Base-by-base conservation (phyloP, 2,888 invertebrate species). In the Ditylenchus weischeri region DNA sequence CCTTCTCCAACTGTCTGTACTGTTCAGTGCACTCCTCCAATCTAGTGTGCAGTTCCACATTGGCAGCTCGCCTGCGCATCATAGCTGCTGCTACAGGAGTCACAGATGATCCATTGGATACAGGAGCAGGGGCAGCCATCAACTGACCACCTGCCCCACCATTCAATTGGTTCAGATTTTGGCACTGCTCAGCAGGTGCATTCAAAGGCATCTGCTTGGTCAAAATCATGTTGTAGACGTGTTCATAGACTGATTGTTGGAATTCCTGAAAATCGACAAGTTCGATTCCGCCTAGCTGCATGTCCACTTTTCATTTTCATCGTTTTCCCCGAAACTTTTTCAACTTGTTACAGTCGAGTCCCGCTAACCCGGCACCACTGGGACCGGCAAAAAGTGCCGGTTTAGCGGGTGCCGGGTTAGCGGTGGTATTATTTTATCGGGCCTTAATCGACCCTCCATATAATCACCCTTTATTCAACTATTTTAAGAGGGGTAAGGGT, bases 21-120 rank as follows among this genome's bases (percentile, higher is more conserved):
- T 90, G 90, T 70, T 90, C 90, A 82, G 89, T 90, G 79, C 90
- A 90, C 64, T 89, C 89, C 81, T 91, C 90, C 7, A 91, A 85
- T 0, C 89, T 87, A 11, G 88, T 85, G 84, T 90, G 90, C 2
- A 90, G 86, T 47, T 90, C 88, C 58, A 57, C 35, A 18, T 10
- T 29, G 64, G 50, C 47, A 29, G 50, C 29, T 23, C 7, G 65
- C 54, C 60, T 35, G 47, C 36, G 72, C 38, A n/a, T 47, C 58
- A 59, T 23, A 58, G 50, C 15, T 57, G 60, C 54, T 2, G 29
- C 15, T 21, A 43, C 23, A n/a, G 48, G 48, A 23, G n/a, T 5
- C 5, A 3, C 23, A 19, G 65, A 49, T 15, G 38, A 60, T 29
- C 57, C 57, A 54, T 18, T 18, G 7, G 23, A 2, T 54, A 54